These are phyloP conservation scores for Liasis olivaceus DNA, from an alignment of 2,797 vertebrate genomes.

Conservation along the genomic window DNA sequence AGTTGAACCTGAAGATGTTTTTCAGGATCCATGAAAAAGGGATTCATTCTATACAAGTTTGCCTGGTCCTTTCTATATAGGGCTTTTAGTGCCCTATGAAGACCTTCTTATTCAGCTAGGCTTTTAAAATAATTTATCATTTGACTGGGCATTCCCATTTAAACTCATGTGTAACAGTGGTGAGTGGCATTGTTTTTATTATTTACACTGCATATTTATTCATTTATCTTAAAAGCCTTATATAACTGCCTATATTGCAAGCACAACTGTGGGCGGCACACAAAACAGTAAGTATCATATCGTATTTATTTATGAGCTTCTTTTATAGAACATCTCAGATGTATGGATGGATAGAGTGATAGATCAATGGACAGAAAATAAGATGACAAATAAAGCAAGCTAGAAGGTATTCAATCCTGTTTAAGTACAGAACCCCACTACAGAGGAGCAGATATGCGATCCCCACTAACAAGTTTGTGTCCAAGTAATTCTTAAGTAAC, in stretches of 20 bases:
- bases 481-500: neutral
- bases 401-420: neutral
- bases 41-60: neutral
- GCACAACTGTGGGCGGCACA: rapidly evolving
- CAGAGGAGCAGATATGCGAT: neutral
- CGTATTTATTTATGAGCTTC: neutral
- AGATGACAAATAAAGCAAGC: neutral
- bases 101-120: neutral
- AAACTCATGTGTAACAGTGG: neutral
- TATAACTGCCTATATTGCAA: neutral
- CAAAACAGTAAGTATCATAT: neutral
- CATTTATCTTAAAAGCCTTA: neutral
- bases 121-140: neutral
- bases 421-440: neutral
- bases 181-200: neutral
- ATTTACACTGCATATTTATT: neutral
- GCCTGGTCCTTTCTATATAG: neutral
- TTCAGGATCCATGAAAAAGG: neutral
- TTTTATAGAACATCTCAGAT: neutral
- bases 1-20: neutral
- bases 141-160: neutral
- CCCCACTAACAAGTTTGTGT: too few species aligned
- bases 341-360: neutral
- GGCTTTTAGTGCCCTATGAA: neutral
- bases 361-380: neutral